Evolutionary conservation across 2,797 vertebrate species (phyloP), one percentile per base, ranked within the genome.

Genomic region (Micrastur ruficollis): DNA sequence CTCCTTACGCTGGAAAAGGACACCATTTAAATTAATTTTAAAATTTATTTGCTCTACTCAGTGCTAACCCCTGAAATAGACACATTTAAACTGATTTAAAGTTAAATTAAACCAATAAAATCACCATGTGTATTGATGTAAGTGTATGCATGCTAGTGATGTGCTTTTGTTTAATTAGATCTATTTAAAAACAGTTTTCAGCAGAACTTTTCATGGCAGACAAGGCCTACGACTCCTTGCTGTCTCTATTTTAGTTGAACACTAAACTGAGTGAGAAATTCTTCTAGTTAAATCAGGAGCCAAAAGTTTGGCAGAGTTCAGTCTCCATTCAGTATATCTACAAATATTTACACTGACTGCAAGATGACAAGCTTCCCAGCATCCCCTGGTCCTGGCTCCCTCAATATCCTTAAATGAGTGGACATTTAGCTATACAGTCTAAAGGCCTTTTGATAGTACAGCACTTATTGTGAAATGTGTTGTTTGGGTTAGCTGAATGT

Each of bases 401-500:
- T 90, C 83, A 31, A 22, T 50, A 80, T 68, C 38, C 76, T 73
- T 65, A 92, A 85, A 72, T 38, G 29, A 94, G 44, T 50, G 55
- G 29, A 93, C 92, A 83, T 74, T 86, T 71, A 63, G 59, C 59
- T 92, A 22, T 74, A 91, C 71, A 78, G 68, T 23, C 79, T 76
- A 63, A 74, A 96, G 58, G n/a, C 68, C 75, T 72, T 91, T 81
- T 86, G 92, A 76, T 86, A 72, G 68, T 23, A 25, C 16, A 71
- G 79, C 83, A 90, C 94, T 95, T 97, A 93, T 5, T 89, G 76
- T 81, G 74, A 95, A 97, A 95, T 84, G 70, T 86, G 79, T 78
- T 96, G 93, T 96, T 97, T 96, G 89, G 81, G 63, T 95, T 95
- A 97, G 82, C 80, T 86, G 65, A 88, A 94, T 58, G 42, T 96